A percentile compares a stretch with the other conserved stretches of the same genome.
phyloP scores from a whole-genome alignment of 1,140 invertebrate species.

The Drosophila virilis region DNA sequence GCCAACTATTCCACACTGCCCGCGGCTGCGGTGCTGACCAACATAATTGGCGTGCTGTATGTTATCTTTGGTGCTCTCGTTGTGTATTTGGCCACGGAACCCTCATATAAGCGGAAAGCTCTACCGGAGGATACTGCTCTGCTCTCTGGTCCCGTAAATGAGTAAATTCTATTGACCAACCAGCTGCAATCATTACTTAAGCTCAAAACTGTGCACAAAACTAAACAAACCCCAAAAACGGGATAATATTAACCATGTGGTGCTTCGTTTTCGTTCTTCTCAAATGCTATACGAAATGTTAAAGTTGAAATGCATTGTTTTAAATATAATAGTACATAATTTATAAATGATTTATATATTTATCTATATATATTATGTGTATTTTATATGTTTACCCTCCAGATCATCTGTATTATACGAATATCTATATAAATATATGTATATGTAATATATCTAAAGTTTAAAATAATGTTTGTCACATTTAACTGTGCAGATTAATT shows the following conservation, averaged over 20 bases:
- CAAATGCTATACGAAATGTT: slow-evolving; percentile 31
- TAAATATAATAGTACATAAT: slow-evolving; percentile 39
- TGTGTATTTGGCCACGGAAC: slow-evolving; percentile 90
- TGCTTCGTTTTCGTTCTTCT: slow-evolving; percentile 37
- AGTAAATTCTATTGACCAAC: slow-evolving; percentile 44
- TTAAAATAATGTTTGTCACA: no score
- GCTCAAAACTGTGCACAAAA: slow-evolving; percentile 71
- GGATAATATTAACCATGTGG: slow-evolving; percentile 23
- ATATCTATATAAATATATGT: slow-evolving; percentile 49
- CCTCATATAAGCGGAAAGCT: slow-evolving; percentile 89
- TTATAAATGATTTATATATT: slow-evolving; percentile 37
- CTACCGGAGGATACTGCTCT: slow-evolving; percentile 91
- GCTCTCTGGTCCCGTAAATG: slow-evolving; percentile 71
- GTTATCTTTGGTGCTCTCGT: slow-evolving; percentile 89
- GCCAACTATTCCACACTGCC: slow-evolving; percentile 85
- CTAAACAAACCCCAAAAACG: slow-evolving; percentile 46
- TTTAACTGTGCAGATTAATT: no score
- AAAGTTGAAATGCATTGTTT: slow-evolving; percentile 41
- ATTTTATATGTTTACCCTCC: slow-evolving; percentile 58
- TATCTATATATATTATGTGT: slow-evolving; percentile 25
- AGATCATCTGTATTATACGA: slow-evolving; percentile 63
- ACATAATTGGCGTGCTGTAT: slow-evolving; percentile 91
- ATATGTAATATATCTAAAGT: slow-evolving; percentile 33
- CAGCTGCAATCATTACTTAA: slow-evolving; percentile 50
- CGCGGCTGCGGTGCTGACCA: slow-evolving; percentile 89